These are phyloP conservation scores for Spea multiplicata DNA, from an alignment of 2,113 vertebrate genomes.

Conservation along the genomic window DNA sequence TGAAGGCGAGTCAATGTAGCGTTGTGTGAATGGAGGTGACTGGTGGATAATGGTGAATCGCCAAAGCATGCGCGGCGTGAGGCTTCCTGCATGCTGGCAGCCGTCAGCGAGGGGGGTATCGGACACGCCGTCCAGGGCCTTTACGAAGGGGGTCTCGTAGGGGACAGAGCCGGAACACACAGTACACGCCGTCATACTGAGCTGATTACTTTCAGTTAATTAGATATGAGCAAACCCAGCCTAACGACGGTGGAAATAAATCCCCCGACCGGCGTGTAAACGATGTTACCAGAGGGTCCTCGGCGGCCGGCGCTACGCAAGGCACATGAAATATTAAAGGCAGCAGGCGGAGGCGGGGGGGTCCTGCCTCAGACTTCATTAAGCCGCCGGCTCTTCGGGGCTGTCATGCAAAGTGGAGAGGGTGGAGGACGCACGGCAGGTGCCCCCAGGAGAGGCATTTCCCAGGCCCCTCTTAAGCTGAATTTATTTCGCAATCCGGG, in stretches of 20 bases:
- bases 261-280: slow-evolving; percentile 54
- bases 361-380: slow-evolving; percentile 69
- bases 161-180: slow-evolving; percentile 23
- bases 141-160: slow-evolving; percentile 29
- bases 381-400: slow-evolving; percentile 60
- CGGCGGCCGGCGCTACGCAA: slow-evolving; percentile 53
- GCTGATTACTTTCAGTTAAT: slow-evolving; percentile 55
- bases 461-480: no score
- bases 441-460: no score
- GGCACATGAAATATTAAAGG: slow-evolving; percentile 74
- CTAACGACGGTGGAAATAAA: slow-evolving; percentile 50
- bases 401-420: background rate
- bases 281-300: slow-evolving; percentile 47
- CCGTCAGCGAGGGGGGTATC: slow-evolving; percentile 2
- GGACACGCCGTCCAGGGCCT: slow-evolving; percentile 23
- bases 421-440: background rate
- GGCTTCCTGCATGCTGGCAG: background rate
- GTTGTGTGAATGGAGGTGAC: background rate
- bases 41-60: background rate
- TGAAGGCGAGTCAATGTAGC: background rate
- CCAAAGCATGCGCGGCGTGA: background rate
- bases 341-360: slow-evolving; percentile 62
- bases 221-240: slow-evolving; percentile 49
- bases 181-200: slow-evolving; percentile 45
- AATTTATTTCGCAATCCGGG: background rate